Evolutionary conservation across 2,113 vertebrate species (phyloP).

Genomic region (Ictidomys tridecemlineatus): DNA sequence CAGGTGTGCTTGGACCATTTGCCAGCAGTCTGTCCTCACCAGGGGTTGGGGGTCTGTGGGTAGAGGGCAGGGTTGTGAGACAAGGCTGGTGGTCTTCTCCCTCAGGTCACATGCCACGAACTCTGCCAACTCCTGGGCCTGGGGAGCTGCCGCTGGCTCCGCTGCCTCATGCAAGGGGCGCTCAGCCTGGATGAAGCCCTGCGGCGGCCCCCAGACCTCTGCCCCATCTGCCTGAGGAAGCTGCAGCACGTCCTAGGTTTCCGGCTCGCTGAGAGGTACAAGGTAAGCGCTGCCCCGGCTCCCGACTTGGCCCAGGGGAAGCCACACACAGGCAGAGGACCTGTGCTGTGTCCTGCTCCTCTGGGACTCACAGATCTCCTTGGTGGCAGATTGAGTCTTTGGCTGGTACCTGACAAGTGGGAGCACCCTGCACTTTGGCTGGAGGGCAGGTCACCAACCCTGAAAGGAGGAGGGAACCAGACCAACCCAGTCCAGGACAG

Average conservation of each 20-base stretch:
- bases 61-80: not conserved
- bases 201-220: slow-evolving; percentile 87
- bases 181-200: slow-evolving; percentile 87
- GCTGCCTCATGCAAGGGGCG: slow-evolving; percentile 88
- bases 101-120: slow-evolving; percentile 86
- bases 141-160: slow-evolving; percentile 89
- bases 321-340: not conserved
- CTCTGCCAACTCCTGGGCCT: slow-evolving; percentile 89
- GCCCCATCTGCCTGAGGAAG: slow-evolving; percentile 89
- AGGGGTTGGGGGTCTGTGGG: no score
- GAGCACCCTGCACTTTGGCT: not conserved
- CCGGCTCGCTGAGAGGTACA: slow-evolving; percentile 88
- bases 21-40: not conserved
- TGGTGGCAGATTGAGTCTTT: not conserved
- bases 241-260: slow-evolving; percentile 88
- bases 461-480: not conserved
- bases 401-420: not conserved
- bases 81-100: not conserved
- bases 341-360: accelerated
- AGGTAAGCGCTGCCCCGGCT: slow-evolving; percentile 75
- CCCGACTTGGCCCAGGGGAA: not conserved
- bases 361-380: not conserved
- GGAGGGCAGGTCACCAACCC: no score
- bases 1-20: not conserved
- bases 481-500: not conserved